Conservation (phyloP, 1,140 invertebrate genomes). For the Diachasma alloeum region DNA sequence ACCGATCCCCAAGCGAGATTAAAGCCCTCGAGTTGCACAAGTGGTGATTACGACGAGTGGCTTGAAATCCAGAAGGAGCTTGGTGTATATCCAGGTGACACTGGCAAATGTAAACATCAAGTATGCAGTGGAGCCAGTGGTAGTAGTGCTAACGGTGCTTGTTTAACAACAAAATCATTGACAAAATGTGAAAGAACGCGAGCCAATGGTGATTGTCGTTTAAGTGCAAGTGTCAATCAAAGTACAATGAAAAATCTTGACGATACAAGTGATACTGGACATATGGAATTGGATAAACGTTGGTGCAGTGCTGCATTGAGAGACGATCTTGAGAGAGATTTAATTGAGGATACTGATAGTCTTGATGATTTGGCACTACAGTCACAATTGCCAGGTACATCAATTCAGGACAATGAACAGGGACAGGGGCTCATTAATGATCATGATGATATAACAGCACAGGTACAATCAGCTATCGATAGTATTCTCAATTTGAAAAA, state of each 20-base stretch:
- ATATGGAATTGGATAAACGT: slow-evolving; percentile 38
- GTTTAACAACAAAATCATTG: slow-evolving; percentile 36
- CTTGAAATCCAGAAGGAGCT: slow-evolving; percentile 75
- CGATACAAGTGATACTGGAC: slow-evolving; percentile 37
- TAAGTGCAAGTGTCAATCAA: slow-evolving; percentile 22
- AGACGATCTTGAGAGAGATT: slow-evolving; percentile 55
- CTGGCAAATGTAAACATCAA: slow-evolving; percentile 52
- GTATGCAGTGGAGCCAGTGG: slow-evolving; percentile 21
- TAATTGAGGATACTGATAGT: slow-evolving; percentile 58
- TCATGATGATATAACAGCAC: slow-evolving; percentile 74
- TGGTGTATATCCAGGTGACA: slow-evolving; percentile 61
- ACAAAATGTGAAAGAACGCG: slow-evolving; percentile 51
- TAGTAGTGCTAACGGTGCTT: slow-evolving; percentile 36
- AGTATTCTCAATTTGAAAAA: slow-evolving; percentile 78
- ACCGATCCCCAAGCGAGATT: slow-evolving; percentile 51
- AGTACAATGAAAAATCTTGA: slow-evolving; percentile 37
- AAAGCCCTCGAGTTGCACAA: slow-evolving; percentile 54
- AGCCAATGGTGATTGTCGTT: slow-evolving; percentile 57
- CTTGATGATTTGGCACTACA: slow-evolving; percentile 56
- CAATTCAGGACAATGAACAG: slow-evolving; percentile 29
- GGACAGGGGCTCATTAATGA: slow-evolving; percentile 54
- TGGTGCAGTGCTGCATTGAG: slow-evolving; percentile 46
- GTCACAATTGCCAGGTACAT: slow-evolving; percentile 41
- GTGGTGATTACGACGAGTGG: slow-evolving; percentile 73
- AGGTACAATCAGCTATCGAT: slow-evolving; percentile 81